phyloP scores from a whole-genome alignment of 2,888 invertebrate species.

The Stenchaetothrips biformis region DNA sequence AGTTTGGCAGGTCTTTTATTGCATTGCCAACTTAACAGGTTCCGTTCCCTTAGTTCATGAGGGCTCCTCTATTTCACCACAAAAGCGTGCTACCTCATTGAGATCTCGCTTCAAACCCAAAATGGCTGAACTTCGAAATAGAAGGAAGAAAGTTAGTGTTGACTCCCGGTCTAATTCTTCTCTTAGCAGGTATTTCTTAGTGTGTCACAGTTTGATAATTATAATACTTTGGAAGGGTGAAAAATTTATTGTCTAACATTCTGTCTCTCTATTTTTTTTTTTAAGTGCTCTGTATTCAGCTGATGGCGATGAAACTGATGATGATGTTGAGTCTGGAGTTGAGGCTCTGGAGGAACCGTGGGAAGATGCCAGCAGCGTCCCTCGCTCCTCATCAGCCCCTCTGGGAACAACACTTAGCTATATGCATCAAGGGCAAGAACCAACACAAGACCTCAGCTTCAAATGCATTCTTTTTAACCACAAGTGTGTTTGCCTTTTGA shows the following conservation, averaged over 20 bases:
- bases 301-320: constrained; percentile 41
- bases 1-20: not conserved
- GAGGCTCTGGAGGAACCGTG: constrained; percentile 46
- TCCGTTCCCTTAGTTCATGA: not conserved
- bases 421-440: not conserved
- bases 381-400: not conserved
- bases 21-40: not conserved
- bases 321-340: constrained; percentile 52
- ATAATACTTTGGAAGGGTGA: too few relatives aligned
- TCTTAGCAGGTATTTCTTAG: not conserved
- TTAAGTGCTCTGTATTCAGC: constrained; percentile 51
- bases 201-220: too few relatives aligned
- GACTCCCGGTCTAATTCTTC: constrained; percentile 5
- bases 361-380: constrained; percentile 42
- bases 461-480: not conserved
- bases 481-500: constrained; percentile 28
- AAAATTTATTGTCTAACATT: constrained; percentile 36
- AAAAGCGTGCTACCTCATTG: constrained; percentile 5
- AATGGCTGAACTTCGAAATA: not conserved
- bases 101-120: not conserved
- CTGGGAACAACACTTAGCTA: not conserved
- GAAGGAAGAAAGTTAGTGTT: constrained; percentile 1
- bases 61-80: not conserved
- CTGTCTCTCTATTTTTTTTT: constrained; percentile 44
- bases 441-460: not conserved